Evolutionary conservation across 1,140 invertebrate species (phyloP), one percentile per base, ranked within the genome.

Genomic region (Hormaphis cornu): DNA sequence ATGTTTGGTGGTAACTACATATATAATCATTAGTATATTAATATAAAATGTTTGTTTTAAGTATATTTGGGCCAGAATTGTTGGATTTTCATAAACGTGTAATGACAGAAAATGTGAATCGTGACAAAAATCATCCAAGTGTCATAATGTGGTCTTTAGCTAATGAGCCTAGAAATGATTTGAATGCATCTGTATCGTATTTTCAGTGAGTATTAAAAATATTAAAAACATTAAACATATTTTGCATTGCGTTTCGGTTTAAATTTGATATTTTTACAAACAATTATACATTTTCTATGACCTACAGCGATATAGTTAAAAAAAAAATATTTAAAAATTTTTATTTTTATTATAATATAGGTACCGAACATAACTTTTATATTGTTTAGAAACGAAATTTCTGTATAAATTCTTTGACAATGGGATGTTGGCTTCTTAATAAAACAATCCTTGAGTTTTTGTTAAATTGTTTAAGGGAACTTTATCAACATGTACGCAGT

Each of bases 131-230:
- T 81, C 85, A 91, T 72, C 93, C 95, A 0, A 89, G 89, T 71
- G 93, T 97, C n/a, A 85, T 97, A 53, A 90, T 95, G 85, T 98
- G 95, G 95, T 97, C 94, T 12, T 86, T 97, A 59, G 90, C 93
- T 2, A 97, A 97, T 81, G 95, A 98, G 78, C 94, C 95, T 0
- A 80, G 85, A 52, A 88, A 89, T 0, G 81, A 85, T 40, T 75
- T 82, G 26, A 52, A 79, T 1, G 80, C 80, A 52, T 87, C 93
- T 3, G 87, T 85, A 70, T 77, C 81, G 16, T 97, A 98, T 80
- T 97, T 97, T 76, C 85, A 83, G 87, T 91, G 84, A 78, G 66
- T 30, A 14, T 66, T 50, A 18, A 28, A 46, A 9, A 2, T 22
- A 63, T 35, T 18, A 0, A 63, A 46, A 26, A 6, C n/a, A 54